Conservation (phyloP, 2,113 vertebrate species). For the Odontophorus gujanensis region DNA sequence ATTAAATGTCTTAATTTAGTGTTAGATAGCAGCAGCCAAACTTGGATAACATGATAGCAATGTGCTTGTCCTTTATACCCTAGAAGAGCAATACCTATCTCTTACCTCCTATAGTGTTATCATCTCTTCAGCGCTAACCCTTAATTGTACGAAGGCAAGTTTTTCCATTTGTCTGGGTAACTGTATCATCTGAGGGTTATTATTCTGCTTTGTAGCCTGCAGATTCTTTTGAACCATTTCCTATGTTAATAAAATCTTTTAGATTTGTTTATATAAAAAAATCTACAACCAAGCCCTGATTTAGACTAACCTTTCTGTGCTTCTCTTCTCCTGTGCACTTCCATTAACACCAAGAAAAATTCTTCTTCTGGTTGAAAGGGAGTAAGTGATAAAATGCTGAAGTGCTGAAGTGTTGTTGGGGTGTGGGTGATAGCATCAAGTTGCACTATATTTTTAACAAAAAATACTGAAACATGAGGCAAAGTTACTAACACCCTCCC, state of each 20-base stretch:
- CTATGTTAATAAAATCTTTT: slow-evolving; percentile 28
- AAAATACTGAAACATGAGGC: slow-evolving; percentile 1
- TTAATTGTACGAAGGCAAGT: not conserved
- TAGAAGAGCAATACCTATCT: slow-evolving; percentile 29
- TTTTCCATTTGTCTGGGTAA: slow-evolving; percentile 32
- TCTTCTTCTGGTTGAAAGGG: slow-evolving; percentile 46
- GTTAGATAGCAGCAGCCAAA: not conserved
- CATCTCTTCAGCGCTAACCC: slow-evolving; percentile 6
- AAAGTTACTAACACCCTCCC: not conserved
- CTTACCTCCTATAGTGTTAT: slow-evolving; percentile 28
- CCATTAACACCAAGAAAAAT: slow-evolving; percentile 59
- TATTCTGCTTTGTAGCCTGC: not conserved
- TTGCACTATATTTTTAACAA: slow-evolving; percentile 48
- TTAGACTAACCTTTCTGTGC: not conserved
- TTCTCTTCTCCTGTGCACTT: not conserved
- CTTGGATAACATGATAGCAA: not conserved
- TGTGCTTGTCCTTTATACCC: slow-evolving; percentile 10
- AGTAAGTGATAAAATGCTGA: slow-evolving; percentile 49
- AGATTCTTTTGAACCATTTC: slow-evolving; percentile 31
- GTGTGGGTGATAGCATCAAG: slow-evolving; percentile 61
- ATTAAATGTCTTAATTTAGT: slow-evolving; percentile 71
- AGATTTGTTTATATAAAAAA: not conserved
- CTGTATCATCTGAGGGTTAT: slow-evolving; percentile 37
- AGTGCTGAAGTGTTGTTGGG: slow-evolving; percentile 43
- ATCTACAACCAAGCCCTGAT: not conserved